Conservation (phyloP, 1,140 invertebrate species). For the Asobara japonica region DNA sequence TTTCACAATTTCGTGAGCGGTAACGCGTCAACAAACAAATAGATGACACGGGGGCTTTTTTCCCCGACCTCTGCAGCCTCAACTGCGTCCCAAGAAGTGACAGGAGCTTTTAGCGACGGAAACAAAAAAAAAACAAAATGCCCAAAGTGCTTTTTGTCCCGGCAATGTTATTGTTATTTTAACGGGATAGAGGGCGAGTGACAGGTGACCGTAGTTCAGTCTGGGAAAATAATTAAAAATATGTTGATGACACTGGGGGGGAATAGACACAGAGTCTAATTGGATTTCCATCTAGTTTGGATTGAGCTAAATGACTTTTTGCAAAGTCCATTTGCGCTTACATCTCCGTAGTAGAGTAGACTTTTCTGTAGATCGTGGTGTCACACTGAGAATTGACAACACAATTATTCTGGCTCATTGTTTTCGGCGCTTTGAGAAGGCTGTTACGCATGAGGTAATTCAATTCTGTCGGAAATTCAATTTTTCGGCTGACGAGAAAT, state of each 20-base stretch:
- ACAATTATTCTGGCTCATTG: conserved; percentile 5
- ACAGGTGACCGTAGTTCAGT: too few relatives aligned
- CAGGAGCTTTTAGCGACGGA: too few relatives aligned
- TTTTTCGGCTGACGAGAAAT: neutral
- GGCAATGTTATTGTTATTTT: too few relatives aligned
- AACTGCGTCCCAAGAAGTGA: too few relatives aligned
- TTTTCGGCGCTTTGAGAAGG: neutral
- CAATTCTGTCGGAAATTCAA: neutral
- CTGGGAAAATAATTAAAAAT: neutral
- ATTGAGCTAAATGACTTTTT: neutral
- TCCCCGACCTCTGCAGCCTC: too few relatives aligned
- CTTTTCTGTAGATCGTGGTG: neutral
- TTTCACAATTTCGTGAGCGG: neutral
- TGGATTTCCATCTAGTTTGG: neutral
- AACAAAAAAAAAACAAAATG: too few relatives aligned
- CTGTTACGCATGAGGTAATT: neutral
- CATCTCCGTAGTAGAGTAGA: neutral
- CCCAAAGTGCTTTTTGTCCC: too few relatives aligned
- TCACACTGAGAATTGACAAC: neutral
- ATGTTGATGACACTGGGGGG: neutral
- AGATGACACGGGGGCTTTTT: neutral
- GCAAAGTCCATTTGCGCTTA: neutral
- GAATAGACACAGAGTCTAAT: neutral
- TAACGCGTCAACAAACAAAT: neutral
- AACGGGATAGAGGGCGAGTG: too few relatives aligned